Percentiles rank a stretch among this genome's conserved stretches.
These are phyloP conservation scores for Heliconius charithonia DNA, from an alignment of 2,888 invertebrate species.

Conservation along the genomic window DNA sequence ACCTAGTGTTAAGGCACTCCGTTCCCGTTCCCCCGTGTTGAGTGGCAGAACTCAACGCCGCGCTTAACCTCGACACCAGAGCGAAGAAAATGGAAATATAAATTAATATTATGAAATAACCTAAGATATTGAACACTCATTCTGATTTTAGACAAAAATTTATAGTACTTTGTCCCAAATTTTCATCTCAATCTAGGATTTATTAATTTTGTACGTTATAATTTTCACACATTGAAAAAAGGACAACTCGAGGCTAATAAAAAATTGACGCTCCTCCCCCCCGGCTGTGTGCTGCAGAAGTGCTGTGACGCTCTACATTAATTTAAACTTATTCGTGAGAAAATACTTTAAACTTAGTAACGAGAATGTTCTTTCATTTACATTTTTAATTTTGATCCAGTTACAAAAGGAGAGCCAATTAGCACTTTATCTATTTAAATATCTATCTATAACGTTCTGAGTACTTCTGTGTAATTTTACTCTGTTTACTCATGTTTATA, in stretches of 20 bases:
- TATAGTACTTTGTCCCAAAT: no score
- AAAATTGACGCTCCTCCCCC: slow-evolving; percentile 68
- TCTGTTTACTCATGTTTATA: background rate
- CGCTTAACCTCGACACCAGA: no score
- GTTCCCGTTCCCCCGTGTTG: no score
- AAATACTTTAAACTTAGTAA: slow-evolving; percentile 76
- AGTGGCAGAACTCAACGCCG: no score
- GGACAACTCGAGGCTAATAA: slow-evolving; percentile 69
- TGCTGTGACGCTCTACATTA: slow-evolving; percentile 72
- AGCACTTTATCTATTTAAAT: slow-evolving; percentile 36
- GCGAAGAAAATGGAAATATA: no score
- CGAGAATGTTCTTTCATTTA: slow-evolving; percentile 73
- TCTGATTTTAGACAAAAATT: no score
- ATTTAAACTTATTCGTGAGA: slow-evolving; percentile 77
- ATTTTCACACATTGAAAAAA: slow-evolving; percentile 53
- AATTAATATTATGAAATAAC: no score
- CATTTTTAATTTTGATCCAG: slow-evolving; percentile 74
- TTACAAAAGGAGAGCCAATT: slow-evolving; percentile 49
- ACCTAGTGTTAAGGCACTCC: no score
- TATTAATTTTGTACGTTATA: slow-evolving; percentile 30
- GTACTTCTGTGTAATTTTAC: background rate
- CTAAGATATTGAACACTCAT: no score
- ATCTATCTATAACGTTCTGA: slow-evolving; percentile 29
- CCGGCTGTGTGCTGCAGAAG: slow-evolving; percentile 59
- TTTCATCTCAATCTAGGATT: no score